A percentile compares a stretch with the other conserved stretches of the same genome.
Evolutionary conservation across 1,140 invertebrate genomes (phyloP).

Genomic region (Aphelenchoides avenae): DNA sequence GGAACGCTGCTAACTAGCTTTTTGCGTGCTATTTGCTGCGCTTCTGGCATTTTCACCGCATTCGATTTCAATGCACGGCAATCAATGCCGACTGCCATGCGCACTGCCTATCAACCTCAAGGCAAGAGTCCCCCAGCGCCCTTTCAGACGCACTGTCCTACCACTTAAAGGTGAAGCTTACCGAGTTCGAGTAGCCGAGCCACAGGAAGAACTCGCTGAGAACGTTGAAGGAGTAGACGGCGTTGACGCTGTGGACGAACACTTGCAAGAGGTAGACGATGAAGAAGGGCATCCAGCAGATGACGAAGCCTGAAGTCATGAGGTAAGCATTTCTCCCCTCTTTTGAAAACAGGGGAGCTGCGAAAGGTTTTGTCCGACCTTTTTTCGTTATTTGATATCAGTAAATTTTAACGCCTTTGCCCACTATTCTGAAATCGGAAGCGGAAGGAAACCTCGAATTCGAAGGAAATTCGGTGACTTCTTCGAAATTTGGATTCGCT

Average conservation of each 20-base stretch:
- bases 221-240: slow-evolving; percentile 41
- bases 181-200: slow-evolving; percentile 63
- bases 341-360: too few species aligned
- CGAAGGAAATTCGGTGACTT: not conserved
- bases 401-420: too few species aligned
- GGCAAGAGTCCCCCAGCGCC: too few species aligned
- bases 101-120: too few species aligned
- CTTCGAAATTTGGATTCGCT: not conserved
- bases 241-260: slow-evolving; percentile 53
- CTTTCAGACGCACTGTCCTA: not conserved
- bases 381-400: too few species aligned
- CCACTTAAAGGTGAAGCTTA: slow-evolving; percentile 19
- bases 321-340: too few species aligned
- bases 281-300: slow-evolving; percentile 64
- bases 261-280: slow-evolving; percentile 62
- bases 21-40: too few species aligned
- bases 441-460: not conserved
- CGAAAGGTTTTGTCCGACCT: slow-evolving; percentile 9
- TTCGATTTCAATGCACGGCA: too few species aligned
- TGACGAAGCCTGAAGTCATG: slow-evolving; percentile 61
- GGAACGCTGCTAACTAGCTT: too few species aligned
- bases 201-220: slow-evolving; percentile 60
- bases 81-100: too few species aligned
- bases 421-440: slow-evolving; percentile 1
- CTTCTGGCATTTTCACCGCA: too few species aligned